A percentile compares a stretch with the other conserved stretches of the same genome.
These are phyloP conservation scores for Archaeoteleia sp. DNA, from an alignment of 2,888 invertebrate species.

Conservation along the genomic window DNA sequence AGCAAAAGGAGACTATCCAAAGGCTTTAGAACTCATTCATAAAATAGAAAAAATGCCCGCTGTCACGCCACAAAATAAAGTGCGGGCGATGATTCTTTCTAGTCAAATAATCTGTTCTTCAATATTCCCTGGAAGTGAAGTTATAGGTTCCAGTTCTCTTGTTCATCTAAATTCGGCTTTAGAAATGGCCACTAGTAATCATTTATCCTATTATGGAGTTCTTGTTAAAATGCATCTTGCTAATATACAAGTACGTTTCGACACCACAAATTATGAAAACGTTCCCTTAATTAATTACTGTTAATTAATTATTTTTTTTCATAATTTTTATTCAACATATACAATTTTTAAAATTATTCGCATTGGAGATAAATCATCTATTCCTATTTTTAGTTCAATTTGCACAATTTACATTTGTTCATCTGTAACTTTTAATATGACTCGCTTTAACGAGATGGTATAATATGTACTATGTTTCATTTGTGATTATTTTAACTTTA, in stretches of 20 bases:
- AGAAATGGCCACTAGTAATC: constrained; percentile 83
- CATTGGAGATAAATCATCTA: too few relatives aligned
- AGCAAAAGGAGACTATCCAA: constrained; percentile 72
- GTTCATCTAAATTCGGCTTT: constrained; percentile 82
- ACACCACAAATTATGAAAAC: too few relatives aligned
- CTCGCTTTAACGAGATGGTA: too few relatives aligned
- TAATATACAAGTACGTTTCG: constrained; percentile 78
- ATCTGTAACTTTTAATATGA: too few relatives aligned
- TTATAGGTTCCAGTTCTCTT: constrained; percentile 75
- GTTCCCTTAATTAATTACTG: too few relatives aligned
- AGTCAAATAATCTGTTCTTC: constrained; percentile 80
- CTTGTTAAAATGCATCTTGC: constrained; percentile 87
- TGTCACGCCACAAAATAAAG: constrained; percentile 72
- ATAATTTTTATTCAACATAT: too few relatives aligned
- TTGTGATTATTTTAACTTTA: too few relatives aligned
- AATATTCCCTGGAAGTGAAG: constrained; percentile 78
- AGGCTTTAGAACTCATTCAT: constrained; percentile 63
- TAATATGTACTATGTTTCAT: too few relatives aligned
- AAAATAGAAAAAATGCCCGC: constrained; percentile 60
- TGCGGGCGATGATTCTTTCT: constrained; percentile 82
- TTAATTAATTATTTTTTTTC: too few relatives aligned
- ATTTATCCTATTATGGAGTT: constrained; percentile 86
- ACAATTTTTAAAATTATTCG: too few relatives aligned
- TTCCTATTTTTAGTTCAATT: too few relatives aligned
- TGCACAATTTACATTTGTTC: too few relatives aligned